A percentile compares a stretch with the other conserved stretches of the same genome.
Evolutionary conservation across 2,113 vertebrate species (phyloP).

Genomic region (Epinephelus lanceolatus): DNA sequence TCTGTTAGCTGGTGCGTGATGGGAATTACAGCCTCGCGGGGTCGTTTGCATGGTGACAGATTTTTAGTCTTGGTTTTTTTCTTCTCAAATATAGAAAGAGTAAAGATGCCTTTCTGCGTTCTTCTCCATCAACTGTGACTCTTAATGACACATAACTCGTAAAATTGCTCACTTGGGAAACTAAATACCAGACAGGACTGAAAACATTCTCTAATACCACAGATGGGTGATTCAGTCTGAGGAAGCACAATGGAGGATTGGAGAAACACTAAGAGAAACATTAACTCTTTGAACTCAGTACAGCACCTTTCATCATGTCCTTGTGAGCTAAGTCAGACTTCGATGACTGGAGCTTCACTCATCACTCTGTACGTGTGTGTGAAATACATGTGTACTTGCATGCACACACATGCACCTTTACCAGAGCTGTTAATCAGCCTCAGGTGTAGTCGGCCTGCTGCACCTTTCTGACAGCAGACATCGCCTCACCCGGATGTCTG

Average conservation of each 20-base stretch:
- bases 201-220: slow-evolving; percentile 65
- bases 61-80: slow-evolving; percentile 29
- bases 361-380: slow-evolving; percentile 3
- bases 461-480: slow-evolving; percentile 58
- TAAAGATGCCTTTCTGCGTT: not conserved
- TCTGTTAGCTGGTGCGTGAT: slow-evolving; percentile 10
- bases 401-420: slow-evolving; percentile 26
- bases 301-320: not conserved
- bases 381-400: slow-evolving; percentile 15
- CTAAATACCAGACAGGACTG: slow-evolving; percentile 59
- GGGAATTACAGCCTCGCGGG: slow-evolving; percentile 26
- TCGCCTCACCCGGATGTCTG: slow-evolving; percentile 72
- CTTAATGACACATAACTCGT: slow-evolving; percentile 55
- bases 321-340: slow-evolving; percentile 19
- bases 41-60: slow-evolving; percentile 26
- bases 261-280: slow-evolving; percentile 43
- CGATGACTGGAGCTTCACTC: slow-evolving; percentile 49
- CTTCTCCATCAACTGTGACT: slow-evolving; percentile 36
- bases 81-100: slow-evolving; percentile 12
- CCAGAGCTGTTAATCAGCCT: slow-evolving; percentile 33
- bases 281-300: slow-evolving; percentile 36
- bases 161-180: slow-evolving; percentile 36
- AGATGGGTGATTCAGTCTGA: slow-evolving; percentile 57
- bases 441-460: slow-evolving; percentile 43
- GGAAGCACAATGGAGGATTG: slow-evolving; percentile 26